phyloP scores from a whole-genome alignment of 2,797 vertebrate species.

The Champsocephalus esox region DNA sequence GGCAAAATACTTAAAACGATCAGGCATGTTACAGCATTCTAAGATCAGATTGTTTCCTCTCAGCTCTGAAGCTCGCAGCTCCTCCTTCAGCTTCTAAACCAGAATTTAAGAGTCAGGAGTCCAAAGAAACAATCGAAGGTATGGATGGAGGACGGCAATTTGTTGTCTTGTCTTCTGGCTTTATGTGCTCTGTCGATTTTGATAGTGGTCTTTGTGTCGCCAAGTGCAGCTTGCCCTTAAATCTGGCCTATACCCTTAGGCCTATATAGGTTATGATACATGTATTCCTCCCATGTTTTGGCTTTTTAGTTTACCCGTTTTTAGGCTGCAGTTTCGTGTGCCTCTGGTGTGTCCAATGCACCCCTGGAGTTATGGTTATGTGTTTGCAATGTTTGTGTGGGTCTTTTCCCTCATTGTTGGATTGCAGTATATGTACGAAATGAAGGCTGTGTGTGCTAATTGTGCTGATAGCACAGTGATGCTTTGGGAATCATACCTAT shows the following conservation, averaged over 20 bases:
- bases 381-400: conserved; percentile 1
- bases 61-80: conserved; percentile 53
- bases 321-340: conserved; percentile 8
- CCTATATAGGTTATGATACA: background rate
- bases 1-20: background rate
- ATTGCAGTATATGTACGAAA: background rate
- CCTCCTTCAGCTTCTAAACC: conserved; percentile 33
- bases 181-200: conserved; percentile 30
- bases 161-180: conserved; percentile 24
- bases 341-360: conserved; percentile 5
- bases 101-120: conserved; percentile 54
- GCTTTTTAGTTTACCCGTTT: background rate
- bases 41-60: conserved; percentile 40
- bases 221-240: conserved; percentile 4
- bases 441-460: background rate
- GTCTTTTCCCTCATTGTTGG: conserved; percentile 10
- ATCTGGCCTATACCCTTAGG: background rate
- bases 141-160: conserved; percentile 21
- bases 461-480: background rate
- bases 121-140: conserved; percentile 61
- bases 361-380: background rate
- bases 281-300: background rate
- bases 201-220: conserved; percentile 29
- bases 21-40: conserved; percentile 14
- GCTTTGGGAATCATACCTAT: conserved; percentile 6